Base-by-base conservation (phyloP, 2,888 invertebrate species). In the Pollenia angustigena region DNA sequence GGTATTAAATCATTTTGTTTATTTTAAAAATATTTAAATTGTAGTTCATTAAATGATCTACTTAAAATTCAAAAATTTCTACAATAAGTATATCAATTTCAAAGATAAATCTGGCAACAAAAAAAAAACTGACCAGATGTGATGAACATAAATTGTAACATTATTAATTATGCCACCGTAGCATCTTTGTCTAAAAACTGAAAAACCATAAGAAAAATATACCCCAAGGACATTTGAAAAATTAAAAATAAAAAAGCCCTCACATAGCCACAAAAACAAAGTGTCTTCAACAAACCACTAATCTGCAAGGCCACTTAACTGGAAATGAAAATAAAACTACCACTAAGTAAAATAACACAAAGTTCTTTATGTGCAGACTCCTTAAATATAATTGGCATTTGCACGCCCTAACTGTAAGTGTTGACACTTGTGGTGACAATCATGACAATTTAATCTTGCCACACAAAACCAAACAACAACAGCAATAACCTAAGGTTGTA, bases 341-440 rank as follows among this genome's bases (percentile, higher is more conserved):
- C 56, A 87, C 81, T 81, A 79, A 81, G 46, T 58, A 23, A 14
- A 10, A 40, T 14, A 46, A 14, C 46, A 64, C 8, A 64, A 44
- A 62, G 64, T 60, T 32, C 32, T 32, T 32, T 32, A 32, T 32
- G 32, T 32, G 32, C 32, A 32, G 4, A 32, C 32, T 32, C 79
- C 79, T 80, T 40, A 75, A 66, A 78, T 88, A 56, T 90, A 91
- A 90, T 88, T 88, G 87, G 76, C 87, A 80, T 72, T 82, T 78
- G 58, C 74, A 85, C 84, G 87, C 86, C 76, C 76, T 75, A 60
- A 48, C 60, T 44, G 60, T 85, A 75, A 69, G 66, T 87, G 89
- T 85, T 87, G 88, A 88, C 87, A 89, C 88, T 88, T 86, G 89
- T 86, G 88, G 88, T 87, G 88, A 88, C 88, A 87, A 89, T 89